Evolutionary conservation across 2,888 invertebrate species (phyloP).

Genomic region (Tetragonisca angustula): DNA sequence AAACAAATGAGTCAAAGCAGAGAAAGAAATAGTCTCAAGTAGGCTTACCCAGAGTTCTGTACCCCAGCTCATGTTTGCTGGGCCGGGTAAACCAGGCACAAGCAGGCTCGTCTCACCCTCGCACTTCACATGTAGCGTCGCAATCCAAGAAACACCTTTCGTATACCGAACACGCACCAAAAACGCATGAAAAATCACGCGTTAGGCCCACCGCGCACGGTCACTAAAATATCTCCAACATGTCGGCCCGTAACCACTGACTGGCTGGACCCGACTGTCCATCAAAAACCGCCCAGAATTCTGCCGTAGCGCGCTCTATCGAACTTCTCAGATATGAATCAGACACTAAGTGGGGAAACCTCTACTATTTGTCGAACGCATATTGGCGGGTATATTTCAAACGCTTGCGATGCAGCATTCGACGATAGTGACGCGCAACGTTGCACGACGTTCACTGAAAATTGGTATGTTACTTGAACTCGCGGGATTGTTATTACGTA

Average conservation of each 20-base stretch:
- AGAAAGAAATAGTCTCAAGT: constrained; percentile 34
- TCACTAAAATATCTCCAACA: constrained; percentile 79
- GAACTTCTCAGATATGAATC: neutral
- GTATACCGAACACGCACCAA: constrained; percentile 56
- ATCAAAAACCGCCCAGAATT: constrained; percentile 78
- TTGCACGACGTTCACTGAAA: neutral
- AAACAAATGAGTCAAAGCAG: constrained; percentile 9
- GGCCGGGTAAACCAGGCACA: constrained; percentile 78
- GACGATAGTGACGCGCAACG: neutral
- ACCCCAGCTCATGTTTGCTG: constrained; percentile 84
- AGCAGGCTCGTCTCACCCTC: constrained; percentile 56
- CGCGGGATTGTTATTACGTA: neutral
- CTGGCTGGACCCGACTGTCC: constrained; percentile 79
- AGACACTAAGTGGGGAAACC: neutral
- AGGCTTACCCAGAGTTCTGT: constrained; percentile 84
- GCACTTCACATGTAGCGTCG: constrained; percentile 78
- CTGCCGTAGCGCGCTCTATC: constrained; percentile 63
- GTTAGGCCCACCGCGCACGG: constrained; percentile 75
- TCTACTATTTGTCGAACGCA: constrained; percentile 20
- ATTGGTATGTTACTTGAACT: neutral
- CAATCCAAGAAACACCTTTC: constrained; percentile 62
- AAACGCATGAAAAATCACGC: constrained; percentile 75
- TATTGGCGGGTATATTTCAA: constrained; percentile 29
- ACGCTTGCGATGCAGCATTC: neutral
- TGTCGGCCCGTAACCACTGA: constrained; percentile 82